These are phyloP conservation scores for Lanistes nyassanus DNA, from an alignment of 1,140 invertebrate species.

Conservation along the genomic window DNA sequence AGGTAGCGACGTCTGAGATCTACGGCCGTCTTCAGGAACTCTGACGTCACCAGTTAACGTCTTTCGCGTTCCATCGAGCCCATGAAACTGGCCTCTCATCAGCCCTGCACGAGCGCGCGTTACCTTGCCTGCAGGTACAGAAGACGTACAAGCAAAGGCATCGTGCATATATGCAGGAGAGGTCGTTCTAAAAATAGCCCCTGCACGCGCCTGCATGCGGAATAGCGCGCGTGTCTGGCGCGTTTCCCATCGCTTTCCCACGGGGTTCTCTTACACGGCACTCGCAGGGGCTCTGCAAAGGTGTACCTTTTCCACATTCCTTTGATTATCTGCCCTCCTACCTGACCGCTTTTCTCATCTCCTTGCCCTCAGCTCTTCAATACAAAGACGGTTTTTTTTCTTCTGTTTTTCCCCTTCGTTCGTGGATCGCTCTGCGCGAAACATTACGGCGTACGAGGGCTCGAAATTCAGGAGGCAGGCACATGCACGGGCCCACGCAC, in stretches of 20 bases:
- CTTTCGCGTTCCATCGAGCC: too few relatives aligned
- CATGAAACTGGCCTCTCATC: too few relatives aligned
- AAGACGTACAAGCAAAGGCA: slow-evolving; percentile 7
- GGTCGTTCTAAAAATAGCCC: slow-evolving; percentile 28
- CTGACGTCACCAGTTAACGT: too few relatives aligned
- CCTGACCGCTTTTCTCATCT: too few relatives aligned
- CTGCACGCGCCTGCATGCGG: slow-evolving; percentile 25
- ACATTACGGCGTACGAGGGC: background rate
- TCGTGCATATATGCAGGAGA: slow-evolving; percentile 14
- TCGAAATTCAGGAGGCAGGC: background rate
- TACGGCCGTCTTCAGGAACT: too few relatives aligned
- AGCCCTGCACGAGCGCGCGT: too few relatives aligned
- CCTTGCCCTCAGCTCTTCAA: too few relatives aligned
- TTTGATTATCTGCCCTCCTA: too few relatives aligned
- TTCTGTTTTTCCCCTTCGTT: too few relatives aligned
- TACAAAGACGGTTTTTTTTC: too few relatives aligned
- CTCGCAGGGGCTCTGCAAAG: slow-evolving; percentile 20
- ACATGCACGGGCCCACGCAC: background rate
- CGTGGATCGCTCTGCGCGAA: too few relatives aligned
- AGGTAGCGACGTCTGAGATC: too few relatives aligned
- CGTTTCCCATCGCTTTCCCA: slow-evolving; percentile 29
- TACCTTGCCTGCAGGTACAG: slow-evolving; percentile 8
- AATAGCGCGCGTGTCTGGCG: slow-evolving; percentile 29
- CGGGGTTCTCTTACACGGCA: slow-evolving; percentile 26
- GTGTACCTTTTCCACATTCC: background rate